These are phyloP conservation scores for Ophiodon elongatus DNA, from an alignment of 2,113 vertebrate species.

Conservation along the genomic window DNA sequence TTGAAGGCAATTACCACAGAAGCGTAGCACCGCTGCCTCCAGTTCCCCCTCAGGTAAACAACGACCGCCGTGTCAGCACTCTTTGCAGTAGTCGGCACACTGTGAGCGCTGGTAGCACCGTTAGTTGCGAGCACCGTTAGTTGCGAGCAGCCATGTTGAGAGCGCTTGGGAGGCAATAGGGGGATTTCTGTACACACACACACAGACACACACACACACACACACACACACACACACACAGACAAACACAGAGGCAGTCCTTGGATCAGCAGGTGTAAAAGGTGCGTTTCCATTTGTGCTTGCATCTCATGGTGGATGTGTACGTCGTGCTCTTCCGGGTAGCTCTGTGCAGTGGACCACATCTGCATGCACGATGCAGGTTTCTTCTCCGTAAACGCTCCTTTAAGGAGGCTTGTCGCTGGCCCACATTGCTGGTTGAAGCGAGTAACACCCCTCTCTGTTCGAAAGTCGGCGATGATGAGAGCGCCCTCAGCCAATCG, in stretches of 20 bases:
- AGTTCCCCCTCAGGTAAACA: no score
- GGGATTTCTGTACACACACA: no score
- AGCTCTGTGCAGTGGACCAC: not conserved
- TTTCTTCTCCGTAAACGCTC: not conserved
- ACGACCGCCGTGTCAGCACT: no score
- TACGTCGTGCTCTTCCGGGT: not conserved
- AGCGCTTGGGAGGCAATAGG: not conserved
- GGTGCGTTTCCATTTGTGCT: not conserved
- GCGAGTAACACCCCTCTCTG: not conserved
- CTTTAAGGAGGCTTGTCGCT: not conserved
- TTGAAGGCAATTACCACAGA: no score
- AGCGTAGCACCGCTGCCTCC: no score
- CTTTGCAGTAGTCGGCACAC: no score
- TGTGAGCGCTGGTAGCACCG: no score
- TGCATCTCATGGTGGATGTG: not conserved
- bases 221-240: not conserved
- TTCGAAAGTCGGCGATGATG: slow-evolving; percentile 24
- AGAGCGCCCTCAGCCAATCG: not conserved
- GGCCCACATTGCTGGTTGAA: not conserved
- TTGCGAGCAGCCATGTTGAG: not conserved
- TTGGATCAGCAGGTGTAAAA: not conserved
- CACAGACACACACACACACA: not conserved
- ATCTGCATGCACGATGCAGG: not conserved
- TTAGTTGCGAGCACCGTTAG: no score
- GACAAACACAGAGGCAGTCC: no score